These are phyloP conservation scores for Podarcis siculus DNA, from an alignment of 2,797 vertebrate species.

Conservation along the genomic window DNA sequence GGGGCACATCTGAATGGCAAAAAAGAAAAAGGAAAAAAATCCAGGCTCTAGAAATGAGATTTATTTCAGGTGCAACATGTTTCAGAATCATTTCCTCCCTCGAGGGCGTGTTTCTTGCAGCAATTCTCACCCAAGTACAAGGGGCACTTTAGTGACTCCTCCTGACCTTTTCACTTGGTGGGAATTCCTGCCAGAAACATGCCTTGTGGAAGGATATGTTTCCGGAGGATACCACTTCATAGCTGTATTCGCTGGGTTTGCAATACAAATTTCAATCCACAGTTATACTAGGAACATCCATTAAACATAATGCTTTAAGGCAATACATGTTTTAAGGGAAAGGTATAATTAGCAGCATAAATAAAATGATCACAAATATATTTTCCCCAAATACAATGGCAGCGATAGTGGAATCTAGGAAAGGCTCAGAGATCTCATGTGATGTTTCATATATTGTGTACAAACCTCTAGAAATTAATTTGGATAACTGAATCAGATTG, in stretches of 20 bases:
- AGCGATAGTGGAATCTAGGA: neutral
- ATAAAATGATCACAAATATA: neutral
- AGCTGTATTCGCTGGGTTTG: neutral
- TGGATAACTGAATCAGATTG: constrained; percentile 10
- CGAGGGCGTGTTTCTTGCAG: too few relatives aligned
- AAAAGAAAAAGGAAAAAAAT: too few relatives aligned
- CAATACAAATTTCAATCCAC: neutral
- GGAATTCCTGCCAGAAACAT: too few relatives aligned
- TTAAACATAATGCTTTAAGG: neutral
- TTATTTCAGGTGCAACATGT: too few relatives aligned
- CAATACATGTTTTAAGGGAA: neutral
- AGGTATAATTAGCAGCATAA: neutral
- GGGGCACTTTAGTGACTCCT: too few relatives aligned
- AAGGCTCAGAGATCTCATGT: neutral
- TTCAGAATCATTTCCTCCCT: too few relatives aligned
- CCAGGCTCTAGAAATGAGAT: too few relatives aligned
- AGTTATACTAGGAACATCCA: neutral
- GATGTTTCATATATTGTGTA: neutral
- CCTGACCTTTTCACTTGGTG: too few relatives aligned
- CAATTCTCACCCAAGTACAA: too few relatives aligned
- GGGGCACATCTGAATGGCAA: neutral
- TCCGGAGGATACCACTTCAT: neutral
- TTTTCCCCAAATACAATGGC: neutral
- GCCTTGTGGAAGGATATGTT: too few relatives aligned
- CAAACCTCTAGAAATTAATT: constrained; percentile 40